phyloP scores from a whole-genome alignment of 2,797 vertebrate species.

The Eleutherodactylus coqui region DNA sequence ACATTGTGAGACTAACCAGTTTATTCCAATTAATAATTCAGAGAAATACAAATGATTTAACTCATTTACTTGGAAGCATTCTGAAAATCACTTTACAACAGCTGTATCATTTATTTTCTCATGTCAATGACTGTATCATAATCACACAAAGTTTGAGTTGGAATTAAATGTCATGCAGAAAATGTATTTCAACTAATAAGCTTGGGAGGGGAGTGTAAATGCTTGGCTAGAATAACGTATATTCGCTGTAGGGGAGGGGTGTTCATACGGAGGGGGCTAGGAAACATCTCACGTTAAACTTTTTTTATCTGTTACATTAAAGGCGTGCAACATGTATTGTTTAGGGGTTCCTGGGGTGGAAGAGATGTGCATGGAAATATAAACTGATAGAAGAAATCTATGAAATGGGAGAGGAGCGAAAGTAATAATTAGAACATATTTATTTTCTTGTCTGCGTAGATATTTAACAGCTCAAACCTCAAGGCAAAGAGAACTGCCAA shows the following conservation, averaged over 20 bases:
- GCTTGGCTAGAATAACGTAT: neutral
- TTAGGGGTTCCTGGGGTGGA: neutral
- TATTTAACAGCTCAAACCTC: conserved; percentile 53
- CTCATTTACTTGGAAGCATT: conserved; percentile 38
- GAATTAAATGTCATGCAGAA: conserved; percentile 49
- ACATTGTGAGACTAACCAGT: neutral
- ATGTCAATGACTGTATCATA: conserved; percentile 39
- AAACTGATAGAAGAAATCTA: conserved; percentile 22
- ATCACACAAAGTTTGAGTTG: conserved; percentile 39
- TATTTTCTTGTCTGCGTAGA: conserved; percentile 44
- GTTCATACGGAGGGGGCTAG: neutral
- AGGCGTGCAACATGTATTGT: neutral
- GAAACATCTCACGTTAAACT: neutral
- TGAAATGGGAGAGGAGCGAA: conserved; percentile 23
- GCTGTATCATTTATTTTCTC: conserved; percentile 42
- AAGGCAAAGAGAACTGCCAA: conserved; percentile 60
- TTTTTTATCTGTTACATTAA: neutral
- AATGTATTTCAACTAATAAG: conserved; percentile 41
- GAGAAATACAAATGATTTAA: conserved; percentile 22
- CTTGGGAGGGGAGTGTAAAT: conserved; percentile 17
- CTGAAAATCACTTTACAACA: conserved; percentile 39
- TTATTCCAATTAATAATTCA: conserved; percentile 37
- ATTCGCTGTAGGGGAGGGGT: neutral
- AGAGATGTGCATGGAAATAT: conserved; percentile 10
- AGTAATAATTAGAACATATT: conserved; percentile 45